Percentiles rank a stretch among this genome's conserved stretches.
Conservation (phyloP, 2,888 invertebrate species). For the Panorpa germanica region DNA sequence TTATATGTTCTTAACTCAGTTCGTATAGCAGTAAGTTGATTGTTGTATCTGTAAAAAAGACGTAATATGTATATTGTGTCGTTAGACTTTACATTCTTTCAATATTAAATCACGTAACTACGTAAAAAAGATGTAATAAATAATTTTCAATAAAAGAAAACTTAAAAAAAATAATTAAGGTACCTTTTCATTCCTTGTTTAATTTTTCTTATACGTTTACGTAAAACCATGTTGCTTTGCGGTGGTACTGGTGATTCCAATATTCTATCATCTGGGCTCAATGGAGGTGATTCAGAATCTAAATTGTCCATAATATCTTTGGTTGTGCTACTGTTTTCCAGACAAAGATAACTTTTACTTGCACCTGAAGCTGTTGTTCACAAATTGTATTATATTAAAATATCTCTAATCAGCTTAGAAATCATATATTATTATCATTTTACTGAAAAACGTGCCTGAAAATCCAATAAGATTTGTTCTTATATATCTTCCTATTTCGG, state of each 20-base stretch:
- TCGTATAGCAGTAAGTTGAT: constrained; percentile 57
- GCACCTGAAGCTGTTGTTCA: constrained; percentile 39
- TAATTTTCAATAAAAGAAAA: constrained; percentile 3
- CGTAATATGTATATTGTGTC: no score
- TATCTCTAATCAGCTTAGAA: no score
- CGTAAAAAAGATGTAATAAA: constrained; percentile 6
- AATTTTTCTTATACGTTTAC: constrained; percentile 72
- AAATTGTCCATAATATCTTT: constrained; percentile 18
- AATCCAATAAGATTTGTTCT: constrained; percentile 69
- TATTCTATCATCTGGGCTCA: constrained; percentile 17
- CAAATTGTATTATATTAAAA: no score
- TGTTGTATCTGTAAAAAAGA: constrained; percentile 41
- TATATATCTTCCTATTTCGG: constrained; percentile 77
- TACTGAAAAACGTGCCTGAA: constrained; percentile 46
- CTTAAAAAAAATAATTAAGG: constrained; percentile 12
- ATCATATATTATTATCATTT: no score
- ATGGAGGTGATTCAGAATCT: constrained; percentile 17
- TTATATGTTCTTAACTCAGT: constrained; percentile 65
- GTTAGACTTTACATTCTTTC: no score
- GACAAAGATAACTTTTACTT: constrained; percentile 33
- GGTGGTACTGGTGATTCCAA: constrained; percentile 42
- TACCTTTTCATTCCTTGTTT: constrained; percentile 74
- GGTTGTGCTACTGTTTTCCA: constrained; percentile 16
- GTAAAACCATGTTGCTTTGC: constrained; percentile 69
- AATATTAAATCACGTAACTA: no score